Evolutionary conservation across 2,113 vertebrate species (phyloP), one percentile per base, ranked within the genome.

Genomic region (Mungos mungo): DNA sequence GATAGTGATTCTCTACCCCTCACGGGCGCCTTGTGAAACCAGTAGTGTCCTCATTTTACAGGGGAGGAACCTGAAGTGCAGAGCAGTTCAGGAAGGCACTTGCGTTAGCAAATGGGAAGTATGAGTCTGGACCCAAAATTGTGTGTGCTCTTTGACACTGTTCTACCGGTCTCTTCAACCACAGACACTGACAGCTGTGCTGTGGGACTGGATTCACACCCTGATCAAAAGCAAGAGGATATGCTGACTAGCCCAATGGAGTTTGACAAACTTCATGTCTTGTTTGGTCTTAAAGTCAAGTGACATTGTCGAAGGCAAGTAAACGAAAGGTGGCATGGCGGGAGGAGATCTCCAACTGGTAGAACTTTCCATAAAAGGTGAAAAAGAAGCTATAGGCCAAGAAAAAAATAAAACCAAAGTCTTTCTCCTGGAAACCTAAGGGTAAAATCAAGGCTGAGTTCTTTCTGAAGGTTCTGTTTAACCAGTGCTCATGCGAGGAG

Each of bases 371-470:
- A 84, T 35, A 87, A 63, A 88, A 69, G 71, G 84, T 57, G 16
- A 82, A 83, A 87, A 84, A 29, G 72, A 72, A 66, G 71, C 81
- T 91, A 18, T 3, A 38, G 77, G 69, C 54, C 72, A 94, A 60
- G n/a, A 72, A 76, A 71, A 71, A 93, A 65, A 90, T 13, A 57
- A 77, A 68, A 88, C 25, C 65, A 13, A 52, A 23, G 72, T 31
- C 89, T 93, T 71, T 35, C 41, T 35, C 35, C 45, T 88, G 45
- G 65, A 63, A 85, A 96, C 90, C 82, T 95, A 35, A 72, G 69
- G 96, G 91, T 66, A 85, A 83, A 88, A 93, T 68, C 57, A 80
- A 45, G 84, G 72, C 65, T 60, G 25, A 77, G 68, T 72, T 93
- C 83, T 92, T 87, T 71, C 87, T 92, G 54, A 92, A 15, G 54